Evolutionary conservation across 2,113 vertebrate genomes (phyloP).

Genomic region (Artemisiospiza belli): DNA sequence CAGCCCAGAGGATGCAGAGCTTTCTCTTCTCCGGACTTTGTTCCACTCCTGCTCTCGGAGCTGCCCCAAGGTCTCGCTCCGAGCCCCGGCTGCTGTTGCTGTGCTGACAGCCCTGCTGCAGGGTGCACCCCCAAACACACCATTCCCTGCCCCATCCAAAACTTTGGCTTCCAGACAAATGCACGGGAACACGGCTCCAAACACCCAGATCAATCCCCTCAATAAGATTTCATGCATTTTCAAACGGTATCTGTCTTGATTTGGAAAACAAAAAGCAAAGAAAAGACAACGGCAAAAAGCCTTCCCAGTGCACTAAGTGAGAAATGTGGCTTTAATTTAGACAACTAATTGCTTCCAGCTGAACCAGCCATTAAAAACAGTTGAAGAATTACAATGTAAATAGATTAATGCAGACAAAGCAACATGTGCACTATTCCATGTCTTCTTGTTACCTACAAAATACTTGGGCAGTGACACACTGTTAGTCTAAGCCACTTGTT

Average conservation of each 20-base stretch:
- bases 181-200: accelerated
- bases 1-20: background rate
- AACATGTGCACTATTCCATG: slow-evolving; percentile 47
- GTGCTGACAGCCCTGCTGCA: background rate
- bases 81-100: background rate
- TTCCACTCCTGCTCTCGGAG: background rate
- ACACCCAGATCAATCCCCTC: background rate
- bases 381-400: slow-evolving; percentile 69
- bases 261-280: slow-evolving; percentile 20
- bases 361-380: slow-evolving; percentile 63
- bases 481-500: slow-evolving; percentile 65
- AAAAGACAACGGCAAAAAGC: background rate
- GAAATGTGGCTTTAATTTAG: slow-evolving; percentile 69
- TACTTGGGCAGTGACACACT: slow-evolving; percentile 64
- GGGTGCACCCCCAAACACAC: background rate
- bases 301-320: background rate
- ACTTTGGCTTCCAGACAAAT: background rate
- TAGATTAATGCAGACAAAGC: slow-evolving; percentile 71
- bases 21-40: background rate
- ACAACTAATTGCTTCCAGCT: slow-evolving; percentile 67
- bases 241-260: background rate
- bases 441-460: slow-evolving; percentile 59
- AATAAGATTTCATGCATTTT: background rate
- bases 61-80: background rate
- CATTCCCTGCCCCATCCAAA: background rate